phyloP scores from a whole-genome alignment of 1,140 invertebrate genomes.

The Eulimnadia texana region DNA sequence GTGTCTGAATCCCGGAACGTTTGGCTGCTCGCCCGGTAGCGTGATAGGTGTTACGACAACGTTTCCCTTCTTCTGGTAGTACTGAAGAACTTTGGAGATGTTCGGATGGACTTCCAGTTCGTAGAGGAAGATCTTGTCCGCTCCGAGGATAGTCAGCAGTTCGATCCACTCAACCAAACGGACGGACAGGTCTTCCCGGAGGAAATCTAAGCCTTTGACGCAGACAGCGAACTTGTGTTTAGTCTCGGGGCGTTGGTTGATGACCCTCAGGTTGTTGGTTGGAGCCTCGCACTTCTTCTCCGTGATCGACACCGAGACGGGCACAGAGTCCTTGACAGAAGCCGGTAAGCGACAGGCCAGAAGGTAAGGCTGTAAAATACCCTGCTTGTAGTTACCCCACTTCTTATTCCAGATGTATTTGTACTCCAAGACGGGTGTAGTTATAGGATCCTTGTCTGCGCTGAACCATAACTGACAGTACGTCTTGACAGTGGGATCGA shows the following conservation, averaged over 20 bases:
- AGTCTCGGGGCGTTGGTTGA: conserved; percentile 53
- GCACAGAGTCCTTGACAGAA: conserved; percentile 42
- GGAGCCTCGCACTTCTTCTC: conserved; percentile 68
- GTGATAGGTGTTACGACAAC: conserved; percentile 74
- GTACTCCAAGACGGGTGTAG: conserved; percentile 61
- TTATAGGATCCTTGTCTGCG: conserved; percentile 55
- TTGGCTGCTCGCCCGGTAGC: conserved; percentile 78
- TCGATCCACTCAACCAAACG: conserved; percentile 91
- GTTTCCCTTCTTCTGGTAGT: conserved; percentile 58
- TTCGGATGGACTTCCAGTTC: conserved; percentile 80
- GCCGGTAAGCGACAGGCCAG: conserved; percentile 67
- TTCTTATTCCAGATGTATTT: conserved; percentile 89
- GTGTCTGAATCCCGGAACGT: conserved; percentile 71
- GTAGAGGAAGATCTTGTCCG: conserved; percentile 85
- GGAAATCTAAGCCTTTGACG: conserved; percentile 86
- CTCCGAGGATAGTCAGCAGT: conserved; percentile 66
- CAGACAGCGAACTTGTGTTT: conserved; percentile 82
- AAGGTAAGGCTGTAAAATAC: conserved; percentile 78
- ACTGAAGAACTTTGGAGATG: conserved; percentile 70
- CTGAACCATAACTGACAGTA: conserved; percentile 85
- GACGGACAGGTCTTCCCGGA: conserved; percentile 77
- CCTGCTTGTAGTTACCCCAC: conserved; percentile 87
- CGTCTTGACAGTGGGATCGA: conserved; percentile 64
- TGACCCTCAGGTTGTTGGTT: conserved; percentile 69
- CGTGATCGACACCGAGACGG: conserved; percentile 71